Evolutionary conservation across 2,888 invertebrate genomes (phyloP), one percentile per base, ranked within the genome.

Genomic region (Papilio gigon): DNA sequence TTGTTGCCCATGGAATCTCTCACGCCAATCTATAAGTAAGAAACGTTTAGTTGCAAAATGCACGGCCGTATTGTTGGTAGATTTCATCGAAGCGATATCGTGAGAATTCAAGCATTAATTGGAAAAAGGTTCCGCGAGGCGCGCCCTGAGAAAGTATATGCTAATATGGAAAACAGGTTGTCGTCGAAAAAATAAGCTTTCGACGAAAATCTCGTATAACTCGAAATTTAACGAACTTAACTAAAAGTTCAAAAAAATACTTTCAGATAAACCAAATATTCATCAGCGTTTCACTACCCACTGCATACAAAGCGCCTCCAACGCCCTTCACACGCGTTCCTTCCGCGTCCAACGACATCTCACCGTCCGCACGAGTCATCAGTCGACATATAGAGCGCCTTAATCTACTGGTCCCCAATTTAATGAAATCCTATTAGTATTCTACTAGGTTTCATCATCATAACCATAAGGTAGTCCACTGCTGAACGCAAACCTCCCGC

Each of bases 1-100:
- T 62, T 56, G 27, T 50, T 35, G 1, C 42, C 59, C 25, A 56
- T 35, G 12, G 33, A 44, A 66, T 60, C 59, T 60, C 47, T 60
- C 47, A 66, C 25, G 60, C 35, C 47, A 37, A 60, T 60, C 59
- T 60, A 17, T 27, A 37, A 37, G 33, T 30, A 58, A 30, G 20
- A 27, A 17, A 40, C 61, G 53, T 66, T 59, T 47, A 61, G 37
- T 30, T 47, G 40, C 30, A 53, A 62, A 62, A 61, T 20, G 27
- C 27, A 40, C 40, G 40, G 37, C 53, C 42, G 61, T 27, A 62
- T 67, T 62, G 67, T 67, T 37, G 53, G 30, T 37, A 53, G 67
- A 62, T 67, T 30, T 30, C 67, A 42, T 67, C 61, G 67, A 14
- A 27, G 20, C 42, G 67, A 67, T 67, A 67, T 35, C 53, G 67